These are phyloP conservation scores for Neodon shergylaensis DNA, from an alignment of 2,113 vertebrate genomes.

Conservation along the genomic window DNA sequence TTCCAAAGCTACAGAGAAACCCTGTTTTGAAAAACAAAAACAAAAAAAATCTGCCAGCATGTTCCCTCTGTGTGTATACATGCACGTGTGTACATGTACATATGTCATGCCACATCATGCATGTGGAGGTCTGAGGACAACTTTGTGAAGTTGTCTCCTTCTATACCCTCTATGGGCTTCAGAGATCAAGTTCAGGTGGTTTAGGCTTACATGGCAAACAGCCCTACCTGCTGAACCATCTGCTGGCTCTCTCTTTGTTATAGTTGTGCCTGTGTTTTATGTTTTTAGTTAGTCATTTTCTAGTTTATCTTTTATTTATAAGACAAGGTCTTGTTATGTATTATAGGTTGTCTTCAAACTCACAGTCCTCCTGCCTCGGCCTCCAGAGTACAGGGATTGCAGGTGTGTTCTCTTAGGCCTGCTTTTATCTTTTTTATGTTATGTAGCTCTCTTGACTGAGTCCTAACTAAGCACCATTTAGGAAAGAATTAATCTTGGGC, in stretches of 20 bases:
- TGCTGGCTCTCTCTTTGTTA: background rate
- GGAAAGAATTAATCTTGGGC: background rate
- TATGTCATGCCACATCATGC: background rate
- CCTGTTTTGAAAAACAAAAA: too few species aligned
- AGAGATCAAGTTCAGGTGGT: background rate
- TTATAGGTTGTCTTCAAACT: background rate
- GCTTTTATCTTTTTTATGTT: background rate
- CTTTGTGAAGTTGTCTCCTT: too few species aligned
- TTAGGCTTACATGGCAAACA: background rate
- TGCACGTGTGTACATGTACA: background rate
- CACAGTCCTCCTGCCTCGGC: background rate
- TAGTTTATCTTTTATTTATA: background rate
- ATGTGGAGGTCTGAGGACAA: background rate
- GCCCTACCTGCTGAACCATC: background rate
- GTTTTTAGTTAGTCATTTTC: background rate
- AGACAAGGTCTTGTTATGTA: background rate
- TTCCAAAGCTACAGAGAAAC: too few species aligned
- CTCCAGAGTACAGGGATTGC: background rate
- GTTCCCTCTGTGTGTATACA: background rate
- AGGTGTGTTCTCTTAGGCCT: background rate
- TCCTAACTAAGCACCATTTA: background rate
- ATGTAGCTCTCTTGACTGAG: background rate
- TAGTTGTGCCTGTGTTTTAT: background rate
- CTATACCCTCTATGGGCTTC: too few species aligned
- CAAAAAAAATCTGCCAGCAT: background rate